Evolutionary conservation across 2,888 invertebrate genomes (phyloP).

Genomic region (Galeruca laticollis): DNA sequence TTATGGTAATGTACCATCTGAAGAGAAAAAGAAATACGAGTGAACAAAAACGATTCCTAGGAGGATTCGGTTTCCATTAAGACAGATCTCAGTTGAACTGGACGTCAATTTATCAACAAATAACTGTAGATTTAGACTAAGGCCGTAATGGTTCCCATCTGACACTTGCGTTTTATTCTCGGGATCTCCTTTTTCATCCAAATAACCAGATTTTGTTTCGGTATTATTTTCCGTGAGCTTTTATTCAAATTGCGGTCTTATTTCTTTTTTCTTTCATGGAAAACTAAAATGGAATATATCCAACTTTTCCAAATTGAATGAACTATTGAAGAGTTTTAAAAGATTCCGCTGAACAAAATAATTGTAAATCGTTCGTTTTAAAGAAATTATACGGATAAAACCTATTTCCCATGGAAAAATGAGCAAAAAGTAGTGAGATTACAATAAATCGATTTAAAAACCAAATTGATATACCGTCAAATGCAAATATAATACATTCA

Average conservation of each 20-base stretch:
- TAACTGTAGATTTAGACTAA: slow-evolving; percentile 2
- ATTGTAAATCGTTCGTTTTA: too few species aligned
- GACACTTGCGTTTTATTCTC: not conserved
- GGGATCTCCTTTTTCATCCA: not conserved
- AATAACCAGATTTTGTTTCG: not conserved
- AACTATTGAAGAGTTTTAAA: too few species aligned
- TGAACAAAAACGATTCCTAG: slow-evolving; percentile 7
- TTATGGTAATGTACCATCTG: slow-evolving; percentile 23
- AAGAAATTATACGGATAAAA: too few species aligned
- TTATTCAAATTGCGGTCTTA: not conserved
- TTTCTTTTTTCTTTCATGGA: not conserved
- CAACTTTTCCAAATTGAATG: too few species aligned
- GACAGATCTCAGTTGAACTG: slow-evolving; percentile 5
- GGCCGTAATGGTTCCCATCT: not conserved
- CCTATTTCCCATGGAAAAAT: too few species aligned
- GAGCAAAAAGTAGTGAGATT: too few species aligned
- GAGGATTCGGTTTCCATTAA: slow-evolving; percentile 19
- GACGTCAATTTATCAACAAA: slow-evolving; percentile 18
- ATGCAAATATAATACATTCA: too few species aligned
- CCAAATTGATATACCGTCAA: too few species aligned
- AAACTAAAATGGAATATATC: not conserved
- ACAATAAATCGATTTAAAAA: too few species aligned
- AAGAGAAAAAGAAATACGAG: not conserved
- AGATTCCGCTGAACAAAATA: too few species aligned
- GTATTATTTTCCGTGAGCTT: not conserved